A percentile compares a stretch with the other conserved stretches of the same genome.
Evolutionary conservation across 2,888 invertebrate species (phyloP).

Genomic region (Nesidiocoris tenuis): DNA sequence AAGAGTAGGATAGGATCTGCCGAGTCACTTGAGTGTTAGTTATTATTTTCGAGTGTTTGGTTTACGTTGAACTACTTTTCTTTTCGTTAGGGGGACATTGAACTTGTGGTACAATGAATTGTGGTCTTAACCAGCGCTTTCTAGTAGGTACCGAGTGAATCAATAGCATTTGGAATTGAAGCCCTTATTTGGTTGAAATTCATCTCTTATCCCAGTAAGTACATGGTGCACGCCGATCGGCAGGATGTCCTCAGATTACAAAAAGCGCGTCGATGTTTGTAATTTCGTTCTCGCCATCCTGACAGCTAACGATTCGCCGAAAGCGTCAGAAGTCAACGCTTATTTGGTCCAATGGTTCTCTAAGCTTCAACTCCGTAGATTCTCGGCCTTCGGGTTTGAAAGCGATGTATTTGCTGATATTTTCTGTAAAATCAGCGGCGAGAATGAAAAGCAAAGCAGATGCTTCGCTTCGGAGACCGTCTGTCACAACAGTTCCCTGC

Average conservation of each 20-base stretch:
- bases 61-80: too few species aligned
- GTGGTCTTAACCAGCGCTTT: too few species aligned
- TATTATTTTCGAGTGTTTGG: too few species aligned
- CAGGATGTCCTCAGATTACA: background rate
- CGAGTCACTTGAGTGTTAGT: too few species aligned
- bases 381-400: background rate
- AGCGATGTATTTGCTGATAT: background rate
- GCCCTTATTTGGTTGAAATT: too few species aligned
- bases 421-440: background rate
- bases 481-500: constrained; percentile 6
- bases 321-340: background rate
- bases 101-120: too few species aligned
- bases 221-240: too few species aligned
- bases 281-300: constrained; percentile 2
- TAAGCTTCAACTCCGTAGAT: background rate
- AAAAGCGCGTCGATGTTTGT: background rate
- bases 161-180: too few species aligned
- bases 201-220: too few species aligned
- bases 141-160: too few species aligned
- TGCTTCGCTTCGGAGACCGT: constrained; percentile 3
- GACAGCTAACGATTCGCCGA: background rate
- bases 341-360: background rate
- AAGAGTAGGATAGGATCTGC: too few species aligned
- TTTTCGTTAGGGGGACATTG: too few species aligned
- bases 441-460: background rate